Conservation (phyloP, 2,113 vertebrate species). For the Carassius gibelio region DNA sequence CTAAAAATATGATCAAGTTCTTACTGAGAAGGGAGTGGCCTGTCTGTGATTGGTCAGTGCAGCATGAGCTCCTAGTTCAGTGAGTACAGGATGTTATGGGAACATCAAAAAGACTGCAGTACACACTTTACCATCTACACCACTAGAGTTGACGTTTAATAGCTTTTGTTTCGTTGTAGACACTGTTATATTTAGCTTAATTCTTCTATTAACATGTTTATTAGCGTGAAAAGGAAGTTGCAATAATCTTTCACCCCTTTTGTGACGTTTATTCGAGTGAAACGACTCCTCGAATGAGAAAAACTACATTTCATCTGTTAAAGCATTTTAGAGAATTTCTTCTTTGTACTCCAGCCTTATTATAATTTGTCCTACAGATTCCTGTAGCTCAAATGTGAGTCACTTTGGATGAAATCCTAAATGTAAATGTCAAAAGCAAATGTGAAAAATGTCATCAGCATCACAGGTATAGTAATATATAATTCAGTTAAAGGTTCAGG, state of each 20-base stretch:
- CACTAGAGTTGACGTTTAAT: too few relatives aligned
- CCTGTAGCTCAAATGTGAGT: not conserved
- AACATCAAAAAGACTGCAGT: too few relatives aligned
- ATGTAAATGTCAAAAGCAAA: too few relatives aligned
- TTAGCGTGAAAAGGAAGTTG: not conserved
- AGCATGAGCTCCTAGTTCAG: not conserved
- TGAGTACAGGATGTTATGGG: not conserved
- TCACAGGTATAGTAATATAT: too few relatives aligned
- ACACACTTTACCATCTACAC: too few relatives aligned
- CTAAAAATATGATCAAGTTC: slow-evolving; percentile 17
- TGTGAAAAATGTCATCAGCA: too few relatives aligned
- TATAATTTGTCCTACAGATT: not conserved
- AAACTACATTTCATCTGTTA: not conserved
- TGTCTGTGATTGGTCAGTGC: slow-evolving; percentile 2
- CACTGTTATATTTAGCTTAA: not conserved
- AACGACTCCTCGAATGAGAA: too few relatives aligned
- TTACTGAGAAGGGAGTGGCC: not conserved
- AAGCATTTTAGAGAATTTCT: not conserved
- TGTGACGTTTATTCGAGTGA: not conserved
- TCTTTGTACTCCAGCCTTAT: not conserved
- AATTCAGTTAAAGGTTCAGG: too few relatives aligned
- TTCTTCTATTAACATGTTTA: not conserved
- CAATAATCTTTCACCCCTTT: not conserved
- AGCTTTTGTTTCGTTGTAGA: not conserved
- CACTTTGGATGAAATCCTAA: too few relatives aligned